Evolutionary conservation across 92 coral and sea anemone genomes (phyloP).

Genomic region (Epizoanthus ramosus): DNA sequence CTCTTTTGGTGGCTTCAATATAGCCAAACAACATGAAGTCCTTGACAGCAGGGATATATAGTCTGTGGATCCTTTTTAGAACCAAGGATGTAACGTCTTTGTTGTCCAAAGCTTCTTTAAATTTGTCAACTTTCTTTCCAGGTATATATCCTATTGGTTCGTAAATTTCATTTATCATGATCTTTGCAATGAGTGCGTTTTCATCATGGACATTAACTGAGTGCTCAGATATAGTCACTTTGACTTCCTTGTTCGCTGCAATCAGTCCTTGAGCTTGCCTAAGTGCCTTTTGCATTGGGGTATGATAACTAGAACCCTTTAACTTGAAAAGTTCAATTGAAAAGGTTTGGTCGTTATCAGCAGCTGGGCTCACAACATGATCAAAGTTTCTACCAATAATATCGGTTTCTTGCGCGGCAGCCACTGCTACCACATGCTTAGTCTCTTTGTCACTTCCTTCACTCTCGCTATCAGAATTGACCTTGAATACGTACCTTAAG

Average conservation of each 20-base stretch:
- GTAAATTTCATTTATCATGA: not conserved
- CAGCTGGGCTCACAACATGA: no score
- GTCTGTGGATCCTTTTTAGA: not conserved
- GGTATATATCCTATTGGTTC: slow-evolving; percentile 2
- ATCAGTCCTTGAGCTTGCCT: not conserved
- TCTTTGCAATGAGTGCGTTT: not conserved
- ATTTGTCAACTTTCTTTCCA: not conserved
- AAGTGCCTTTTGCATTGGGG: no score
- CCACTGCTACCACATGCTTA: no score
- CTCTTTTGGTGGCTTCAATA: not conserved
- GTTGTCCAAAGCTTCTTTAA: not conserved
- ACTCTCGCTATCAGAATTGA: no score
- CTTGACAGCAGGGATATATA: not conserved
- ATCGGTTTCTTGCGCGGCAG: no score
- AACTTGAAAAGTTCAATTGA: no score
- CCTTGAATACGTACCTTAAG: no score
- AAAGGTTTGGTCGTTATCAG: no score
- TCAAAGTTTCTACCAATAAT: no score
- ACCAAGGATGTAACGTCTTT: not conserved
- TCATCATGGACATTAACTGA: not conserved
- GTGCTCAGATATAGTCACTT: not conserved
- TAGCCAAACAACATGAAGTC: not conserved
- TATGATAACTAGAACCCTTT: no score
- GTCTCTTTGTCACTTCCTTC: no score
- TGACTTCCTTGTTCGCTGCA: not conserved